Evolutionary conservation across 1,140 invertebrate species (phyloP), one percentile per base, ranked within the genome.

Genomic region (Drosophila arizonae): DNA sequence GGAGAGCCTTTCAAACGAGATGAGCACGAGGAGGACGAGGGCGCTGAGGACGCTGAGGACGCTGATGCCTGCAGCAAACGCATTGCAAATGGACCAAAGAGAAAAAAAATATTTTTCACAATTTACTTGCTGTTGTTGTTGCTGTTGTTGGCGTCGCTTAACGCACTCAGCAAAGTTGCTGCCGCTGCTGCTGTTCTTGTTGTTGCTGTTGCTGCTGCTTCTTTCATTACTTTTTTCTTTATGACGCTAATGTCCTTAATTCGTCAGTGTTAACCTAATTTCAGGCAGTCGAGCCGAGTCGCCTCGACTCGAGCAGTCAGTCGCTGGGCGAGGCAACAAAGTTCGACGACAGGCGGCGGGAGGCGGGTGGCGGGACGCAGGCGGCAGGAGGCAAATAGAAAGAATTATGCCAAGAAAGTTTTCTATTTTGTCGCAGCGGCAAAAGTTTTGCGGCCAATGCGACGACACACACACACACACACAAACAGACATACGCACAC

Each of bases 351-450:
- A 80, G 75, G 70, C 74, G 17, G 17, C 17, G 17, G 17, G 70
- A 77, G 17, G 17, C 17, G 17, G 17, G 17, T 0, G 17, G 17
- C 17, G 17, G 17, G 17, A 1, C 66, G 69, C 81, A 80, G 54
- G 76, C 82, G 70, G 67, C 77, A 87, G 54, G 76, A 88, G 74
- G 67, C 77, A 87, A 82, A 87, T 87, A 87, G 82, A 88, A 82
- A 88, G 84, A 87, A 87, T 87, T 87, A 87, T 87, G 84, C 84
- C 84, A 87, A 87, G 84, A 87, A 87, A 87, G 84, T 87, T 87
- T 87, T 77, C 84, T 87, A 87, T 87, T 87, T 87, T 87, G 84
- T 87, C 84, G 84, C 84, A 87, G 55, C 65, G 46, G 81, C 84
- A 87, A 87, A 87, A 87, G 80, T 87, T 87, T 87, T 87, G 84